Conservation (phyloP, 2,113 vertebrate genomes). For the Lophochroa leadbeateri region DNA sequence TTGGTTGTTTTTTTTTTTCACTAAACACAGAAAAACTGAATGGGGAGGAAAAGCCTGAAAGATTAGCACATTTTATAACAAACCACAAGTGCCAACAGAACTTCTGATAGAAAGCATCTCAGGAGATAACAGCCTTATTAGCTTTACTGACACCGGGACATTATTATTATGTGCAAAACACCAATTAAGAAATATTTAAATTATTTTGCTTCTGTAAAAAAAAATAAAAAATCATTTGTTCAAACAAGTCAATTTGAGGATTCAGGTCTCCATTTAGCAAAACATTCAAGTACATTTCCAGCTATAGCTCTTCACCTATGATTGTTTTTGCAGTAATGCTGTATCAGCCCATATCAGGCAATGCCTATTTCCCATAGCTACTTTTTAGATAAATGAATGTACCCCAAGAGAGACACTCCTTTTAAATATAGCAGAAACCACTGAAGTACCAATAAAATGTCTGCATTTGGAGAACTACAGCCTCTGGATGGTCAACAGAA, state of each 20-base stretch:
- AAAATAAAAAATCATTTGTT: not conserved
- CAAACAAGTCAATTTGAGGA: not conserved
- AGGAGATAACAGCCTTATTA: not conserved
- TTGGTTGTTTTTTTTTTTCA: rapidly evolving
- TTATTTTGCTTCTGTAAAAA: not conserved
- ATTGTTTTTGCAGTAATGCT: not conserved
- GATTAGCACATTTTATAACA: not conserved
- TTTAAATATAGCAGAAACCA: not conserved
- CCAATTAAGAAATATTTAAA: not conserved
- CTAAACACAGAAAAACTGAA: not conserved
- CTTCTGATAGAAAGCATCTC: not conserved
- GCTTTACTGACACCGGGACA: not conserved
- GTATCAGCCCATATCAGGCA: not conserved
- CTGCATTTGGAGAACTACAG: not conserved
- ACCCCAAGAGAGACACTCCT: not conserved
- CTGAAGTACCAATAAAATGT: not conserved
- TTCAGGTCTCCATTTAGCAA: not conserved
- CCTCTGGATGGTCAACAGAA: not conserved
- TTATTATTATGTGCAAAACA: not conserved
- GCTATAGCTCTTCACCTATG: not conserved
- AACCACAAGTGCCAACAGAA: not conserved
- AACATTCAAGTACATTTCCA: not conserved
- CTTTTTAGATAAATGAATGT: not conserved
- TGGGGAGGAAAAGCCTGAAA: not conserved
- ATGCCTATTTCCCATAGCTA: rapidly evolving